Evolutionary conservation across 2,888 invertebrate species (phyloP).

Genomic region (Conus canariensis): DNA sequence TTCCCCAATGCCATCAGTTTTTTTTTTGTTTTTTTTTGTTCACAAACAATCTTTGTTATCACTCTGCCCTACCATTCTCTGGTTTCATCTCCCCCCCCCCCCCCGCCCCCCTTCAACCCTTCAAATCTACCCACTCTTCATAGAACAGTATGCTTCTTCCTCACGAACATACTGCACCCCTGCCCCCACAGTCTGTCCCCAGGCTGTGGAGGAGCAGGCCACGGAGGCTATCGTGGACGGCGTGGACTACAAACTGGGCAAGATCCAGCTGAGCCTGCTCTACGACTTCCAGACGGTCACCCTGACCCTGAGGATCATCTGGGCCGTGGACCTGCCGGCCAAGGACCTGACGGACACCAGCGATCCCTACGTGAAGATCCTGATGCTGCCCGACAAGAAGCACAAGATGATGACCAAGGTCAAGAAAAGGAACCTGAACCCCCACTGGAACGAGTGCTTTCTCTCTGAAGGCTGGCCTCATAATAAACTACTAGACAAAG

Average conservation of each 20-base stretch:
- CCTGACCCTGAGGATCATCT: slow-evolving; percentile 73
- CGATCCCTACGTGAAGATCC: slow-evolving; percentile 78
- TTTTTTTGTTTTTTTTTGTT: too few species aligned
- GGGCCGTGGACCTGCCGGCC: slow-evolving; percentile 74
- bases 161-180: too few species aligned
- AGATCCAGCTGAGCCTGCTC: slow-evolving; percentile 71
- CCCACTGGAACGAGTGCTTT: slow-evolving; percentile 78
- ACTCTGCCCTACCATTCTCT: too few species aligned
- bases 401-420: slow-evolving; percentile 77
- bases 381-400: slow-evolving; percentile 76
- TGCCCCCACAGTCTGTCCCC: too few species aligned
- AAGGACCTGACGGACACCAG: slow-evolving; percentile 78
- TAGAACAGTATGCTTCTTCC: too few species aligned
- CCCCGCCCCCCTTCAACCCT: too few species aligned
- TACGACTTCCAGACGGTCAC: slow-evolving; percentile 76
- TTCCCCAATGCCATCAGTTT: too few species aligned
- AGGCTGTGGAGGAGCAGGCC: slow-evolving; percentile 51
- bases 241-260: slow-evolving; percentile 71
- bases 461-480: slow-evolving; percentile 81
- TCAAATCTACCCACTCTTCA: too few species aligned
- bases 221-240: slow-evolving; percentile 59
- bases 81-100: too few species aligned
- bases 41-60: too few species aligned
- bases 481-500: too few species aligned
- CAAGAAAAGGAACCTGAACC: slow-evolving; percentile 77